Evolutionary conservation across 2,797 vertebrate genomes (phyloP), one percentile per base, ranked within the genome.

Genomic region (Thripadectes ignobilis): DNA sequence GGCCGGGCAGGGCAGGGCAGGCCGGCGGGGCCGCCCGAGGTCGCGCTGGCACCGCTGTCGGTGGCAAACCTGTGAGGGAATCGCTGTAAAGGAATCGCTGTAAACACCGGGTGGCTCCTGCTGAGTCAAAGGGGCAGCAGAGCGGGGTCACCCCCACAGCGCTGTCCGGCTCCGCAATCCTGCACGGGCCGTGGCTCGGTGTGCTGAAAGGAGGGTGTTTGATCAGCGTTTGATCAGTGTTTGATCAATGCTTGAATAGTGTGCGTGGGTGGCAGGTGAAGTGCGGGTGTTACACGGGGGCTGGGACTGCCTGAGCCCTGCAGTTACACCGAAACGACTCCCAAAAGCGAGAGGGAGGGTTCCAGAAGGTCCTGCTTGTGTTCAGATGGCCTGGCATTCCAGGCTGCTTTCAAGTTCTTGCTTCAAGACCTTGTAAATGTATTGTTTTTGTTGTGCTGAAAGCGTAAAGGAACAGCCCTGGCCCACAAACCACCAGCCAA

Each of bases 341-440:
- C 17, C 2, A 3, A 41, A 61, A 15, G 14, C 22, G 27, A 7
- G 18, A 14, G 29, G 39, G 32, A 30, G 62, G 18, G 16, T 9
- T n/a, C 3, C 5, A 5, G 36, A 6, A 17, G 39, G 15, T 6
- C 27, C 21, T 17, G 0, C 30, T 5, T 4, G 29, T 9, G 39
- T 29, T 30, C 20, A 5, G 24, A 8, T 26, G 48, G 12, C 8
- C 30, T 24, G 76, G 14, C 9, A 0, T 10, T 14, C 27, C 20
- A 20, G 18, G 12, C 15, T 8, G 0, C 34, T 49, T 4, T 3
- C 9, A 46, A 3, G 6, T 23, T 54, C 17, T 18, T 58, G 2
- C 69, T 27, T 16, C 14, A 4, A 19, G 27, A 17, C 16, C 5
- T 30, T 62, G 59, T 9, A 48, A 46, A 14, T 6, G 15, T 18